Base-by-base conservation (phyloP, 2,113 vertebrate species). In the Melanostigma gelatinosum region DNA sequence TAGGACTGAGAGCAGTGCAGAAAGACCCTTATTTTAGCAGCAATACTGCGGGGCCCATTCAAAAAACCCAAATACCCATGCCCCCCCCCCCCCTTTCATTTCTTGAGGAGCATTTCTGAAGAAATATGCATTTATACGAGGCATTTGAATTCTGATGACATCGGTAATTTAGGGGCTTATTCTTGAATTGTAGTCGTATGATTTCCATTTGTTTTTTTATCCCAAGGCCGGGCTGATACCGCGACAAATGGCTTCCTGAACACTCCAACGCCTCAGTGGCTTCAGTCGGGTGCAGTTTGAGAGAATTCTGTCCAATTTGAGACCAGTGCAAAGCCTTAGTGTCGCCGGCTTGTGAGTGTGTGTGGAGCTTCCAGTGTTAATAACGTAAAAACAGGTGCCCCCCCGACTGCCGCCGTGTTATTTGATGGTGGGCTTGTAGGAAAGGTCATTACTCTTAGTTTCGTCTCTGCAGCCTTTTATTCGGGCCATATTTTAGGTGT, bases 381-480 rank as follows among this genome's bases (percentile, higher is more conserved):
- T 90, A 88, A 90, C 73, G 82, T 82, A 86, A 86, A 91, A 90
- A 87, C 81, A 78, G 87, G 54, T 80, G 79, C 82, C 85, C 82
- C 85, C 80, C 85, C 78, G 10, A 90, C 72, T 77, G 78, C 89
- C 65, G 13, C 50, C 6, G 40, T 74, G 77, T 88, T 85, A 52
- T 80, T 91, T 92, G 89, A 90, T 76, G 74, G 80, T 44, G 80
- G 69, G 75, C 79, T 70, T 82, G 44, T 2, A 74, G 63, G 48
- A 87, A 88, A 93, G 87, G 85, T 84, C 88, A 88, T 92, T 88
- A 84, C 78, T 93, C 89, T 86, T 52, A 62, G 67, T 87, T 91
- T 88, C 87, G 82, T 80, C 69, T 10, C 22, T 4, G 42, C 77
- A 20, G 65, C 74, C 64, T 86, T 91, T 93, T 90, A 92, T 89